Evolutionary conservation across 2,888 invertebrate genomes (phyloP).

Genomic region (Galerucella nymphaeae): DNA sequence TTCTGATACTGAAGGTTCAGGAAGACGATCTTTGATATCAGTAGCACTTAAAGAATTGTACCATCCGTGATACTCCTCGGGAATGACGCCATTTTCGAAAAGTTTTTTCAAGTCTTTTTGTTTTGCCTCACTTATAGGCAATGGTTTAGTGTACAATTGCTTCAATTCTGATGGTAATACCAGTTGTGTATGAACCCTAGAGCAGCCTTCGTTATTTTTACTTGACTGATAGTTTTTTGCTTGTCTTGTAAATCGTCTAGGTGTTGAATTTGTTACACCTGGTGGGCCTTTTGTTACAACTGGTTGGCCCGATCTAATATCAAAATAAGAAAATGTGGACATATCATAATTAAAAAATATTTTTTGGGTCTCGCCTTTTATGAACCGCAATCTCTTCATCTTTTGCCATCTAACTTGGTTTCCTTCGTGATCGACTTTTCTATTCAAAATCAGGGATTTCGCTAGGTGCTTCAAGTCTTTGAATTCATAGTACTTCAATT

Average conservation of each 20-base stretch:
- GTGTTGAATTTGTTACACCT: not conserved
- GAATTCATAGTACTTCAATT: not conserved
- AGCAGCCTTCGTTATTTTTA: not conserved
- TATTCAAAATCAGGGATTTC: not conserved
- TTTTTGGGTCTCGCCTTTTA: constrained; percentile 2
- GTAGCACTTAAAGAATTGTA: not conserved
- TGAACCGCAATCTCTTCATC: not conserved
- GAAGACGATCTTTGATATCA: not conserved
- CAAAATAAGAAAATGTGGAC: not conserved
- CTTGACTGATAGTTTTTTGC: not conserved
- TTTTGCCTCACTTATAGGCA: constrained; percentile 10
- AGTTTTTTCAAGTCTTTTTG: constrained; percentile 1
- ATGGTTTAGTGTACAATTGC: not conserved
- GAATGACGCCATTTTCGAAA: constrained; percentile 3
- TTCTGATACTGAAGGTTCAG: not conserved
- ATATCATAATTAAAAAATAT: no score
- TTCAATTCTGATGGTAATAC: not conserved
- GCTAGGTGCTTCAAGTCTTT: not conserved
- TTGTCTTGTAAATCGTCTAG: not conserved
- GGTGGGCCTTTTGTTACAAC: not conserved
- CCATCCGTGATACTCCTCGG: constrained; percentile 3
- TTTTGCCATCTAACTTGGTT: not conserved
- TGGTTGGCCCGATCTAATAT: not conserved
- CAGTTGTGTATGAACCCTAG: not conserved
- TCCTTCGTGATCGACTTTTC: not conserved